These are phyloP conservation scores for Ophion ventricosus DNA, from an alignment of 2,888 invertebrate genomes.

Conservation along the genomic window DNA sequence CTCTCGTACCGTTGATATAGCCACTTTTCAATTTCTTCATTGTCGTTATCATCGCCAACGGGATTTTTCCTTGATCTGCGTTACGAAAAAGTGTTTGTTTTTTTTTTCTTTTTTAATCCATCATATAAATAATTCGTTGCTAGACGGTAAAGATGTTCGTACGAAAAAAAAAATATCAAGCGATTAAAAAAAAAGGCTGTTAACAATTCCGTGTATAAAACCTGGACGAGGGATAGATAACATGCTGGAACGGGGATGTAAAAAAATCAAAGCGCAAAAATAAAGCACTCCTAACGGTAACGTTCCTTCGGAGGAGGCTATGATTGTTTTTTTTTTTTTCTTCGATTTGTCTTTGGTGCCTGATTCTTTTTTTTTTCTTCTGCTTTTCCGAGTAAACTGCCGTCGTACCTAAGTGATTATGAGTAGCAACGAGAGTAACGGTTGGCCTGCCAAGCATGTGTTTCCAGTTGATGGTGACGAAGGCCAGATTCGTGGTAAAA, in stretches of 20 bases:
- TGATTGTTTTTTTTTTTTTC: constrained; percentile 3
- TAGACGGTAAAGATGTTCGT: too few species aligned
- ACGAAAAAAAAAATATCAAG: constrained; percentile 3
- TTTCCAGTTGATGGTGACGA: constrained; percentile 98
- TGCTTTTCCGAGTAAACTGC: constrained; percentile 20
- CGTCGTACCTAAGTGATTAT: constrained; percentile 92
- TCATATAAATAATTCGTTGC: neutral
- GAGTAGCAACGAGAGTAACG: constrained; percentile 94
- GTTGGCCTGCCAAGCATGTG: constrained; percentile 98
- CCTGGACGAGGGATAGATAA: constrained; percentile 18
- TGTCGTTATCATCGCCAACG: constrained; percentile 97
- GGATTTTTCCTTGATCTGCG: constrained; percentile 94
- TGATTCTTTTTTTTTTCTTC: constrained; percentile 11
- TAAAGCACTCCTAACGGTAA: constrained; percentile 26
- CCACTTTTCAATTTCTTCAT: constrained; percentile 99
- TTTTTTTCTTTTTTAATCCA: neutral
- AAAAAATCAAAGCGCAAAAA: constrained; percentile 32
- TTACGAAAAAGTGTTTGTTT: constrained; percentile 39
- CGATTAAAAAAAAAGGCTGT: constrained; percentile 20
- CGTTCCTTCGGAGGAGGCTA: neutral
- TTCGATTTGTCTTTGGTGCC: neutral
- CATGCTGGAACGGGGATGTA: constrained; percentile 45
- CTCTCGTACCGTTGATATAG: constrained; percentile 99
- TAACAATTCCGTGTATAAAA: constrained; percentile 5
- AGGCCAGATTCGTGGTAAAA: constrained; percentile 96